phyloP scores from a whole-genome alignment of 2,888 invertebrate genomes.

The Molanna angustata region DNA sequence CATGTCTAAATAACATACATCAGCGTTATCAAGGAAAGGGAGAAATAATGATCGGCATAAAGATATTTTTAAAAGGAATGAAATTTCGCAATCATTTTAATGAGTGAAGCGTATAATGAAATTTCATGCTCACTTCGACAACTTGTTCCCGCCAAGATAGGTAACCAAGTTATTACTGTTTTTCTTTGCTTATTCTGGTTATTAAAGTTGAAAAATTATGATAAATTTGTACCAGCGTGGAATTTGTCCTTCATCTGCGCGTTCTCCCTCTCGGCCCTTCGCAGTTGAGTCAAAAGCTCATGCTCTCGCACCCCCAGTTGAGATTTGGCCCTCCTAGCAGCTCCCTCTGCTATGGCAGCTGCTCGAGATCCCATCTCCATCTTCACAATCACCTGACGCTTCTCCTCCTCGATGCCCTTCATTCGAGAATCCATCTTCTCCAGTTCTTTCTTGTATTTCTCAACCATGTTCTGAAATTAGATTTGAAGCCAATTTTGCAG shows the following conservation, averaged over 20 bases:
- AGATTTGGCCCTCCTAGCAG: conserved; percentile 4
- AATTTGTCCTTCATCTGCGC: conserved; percentile 21
- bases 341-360: conserved; percentile 2
- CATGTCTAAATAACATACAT: too few species aligned
- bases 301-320: conserved; percentile 11
- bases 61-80: too few species aligned
- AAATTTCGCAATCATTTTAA: too few species aligned
- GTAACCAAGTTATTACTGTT: too few species aligned
- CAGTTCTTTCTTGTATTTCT: conserved; percentile 22
- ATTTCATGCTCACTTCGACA: too few species aligned
- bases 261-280: conserved; percentile 19
- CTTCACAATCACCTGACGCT: conserved; percentile 14
- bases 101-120: too few species aligned
- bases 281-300: conserved; percentile 14
- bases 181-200: too few species aligned
- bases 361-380: conserved; percentile 12
- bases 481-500: background rate
- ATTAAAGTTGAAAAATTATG: too few species aligned
- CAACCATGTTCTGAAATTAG: conserved; percentile 24
- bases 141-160: too few species aligned
- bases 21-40: too few species aligned
- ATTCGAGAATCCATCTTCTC: conserved; percentile 6
- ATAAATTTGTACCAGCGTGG: conserved; percentile 28
- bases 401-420: conserved; percentile 17
- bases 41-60: too few species aligned